Evolutionary conservation across 1,140 invertebrate genomes (phyloP).

Genomic region (Halotydeus destructor): DNA sequence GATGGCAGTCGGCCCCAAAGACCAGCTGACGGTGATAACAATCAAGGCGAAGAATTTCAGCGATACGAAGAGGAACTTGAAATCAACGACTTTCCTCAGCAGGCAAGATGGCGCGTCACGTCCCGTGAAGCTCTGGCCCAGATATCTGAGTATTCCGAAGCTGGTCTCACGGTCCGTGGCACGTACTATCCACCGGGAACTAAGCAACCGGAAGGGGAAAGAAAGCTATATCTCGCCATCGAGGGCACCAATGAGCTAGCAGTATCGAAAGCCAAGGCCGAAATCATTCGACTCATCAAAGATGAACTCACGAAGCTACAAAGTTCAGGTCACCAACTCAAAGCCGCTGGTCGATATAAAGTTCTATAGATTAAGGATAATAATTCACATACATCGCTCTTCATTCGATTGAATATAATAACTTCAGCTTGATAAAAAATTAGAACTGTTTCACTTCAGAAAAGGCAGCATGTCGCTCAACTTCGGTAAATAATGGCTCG

Average conservation of each 20-base stretch:
- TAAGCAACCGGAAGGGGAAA: slow-evolving; percentile 58
- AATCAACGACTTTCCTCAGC: slow-evolving; percentile 99
- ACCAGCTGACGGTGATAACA: slow-evolving; percentile 43
- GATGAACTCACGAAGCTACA: slow-evolving; percentile 80
- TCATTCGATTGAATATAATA: no score
- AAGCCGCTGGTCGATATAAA: slow-evolving; percentile 81
- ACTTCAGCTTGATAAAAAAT: no score
- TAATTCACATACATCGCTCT: no score
- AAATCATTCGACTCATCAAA: slow-evolving; percentile 92
- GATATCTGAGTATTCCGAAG: slow-evolving; percentile 96
- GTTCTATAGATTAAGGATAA: slow-evolving; percentile 41
- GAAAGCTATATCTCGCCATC: slow-evolving; percentile 94
- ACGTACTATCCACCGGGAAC: slow-evolving; percentile 71
- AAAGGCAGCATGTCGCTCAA: no score
- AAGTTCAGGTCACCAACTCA: slow-evolving; percentile 53
- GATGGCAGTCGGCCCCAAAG: slow-evolving; percentile 25
- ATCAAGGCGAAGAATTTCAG: slow-evolving; percentile 26
- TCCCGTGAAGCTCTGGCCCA: slow-evolving; percentile 93
- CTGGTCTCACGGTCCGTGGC: slow-evolving; percentile 92
- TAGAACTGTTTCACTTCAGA: no score
- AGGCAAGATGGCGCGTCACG: slow-evolving; percentile 92
- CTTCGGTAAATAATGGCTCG: no score
- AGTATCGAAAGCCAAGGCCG: slow-evolving; percentile 91
- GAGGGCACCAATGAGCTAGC: slow-evolving; percentile 92
- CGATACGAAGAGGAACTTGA: slow-evolving; percentile 98